A percentile compares a stretch with the other conserved stretches of the same genome.
Conservation (phyloP, 1,140 invertebrate genomes). For the Caenorhabditis briggsae region DNA sequence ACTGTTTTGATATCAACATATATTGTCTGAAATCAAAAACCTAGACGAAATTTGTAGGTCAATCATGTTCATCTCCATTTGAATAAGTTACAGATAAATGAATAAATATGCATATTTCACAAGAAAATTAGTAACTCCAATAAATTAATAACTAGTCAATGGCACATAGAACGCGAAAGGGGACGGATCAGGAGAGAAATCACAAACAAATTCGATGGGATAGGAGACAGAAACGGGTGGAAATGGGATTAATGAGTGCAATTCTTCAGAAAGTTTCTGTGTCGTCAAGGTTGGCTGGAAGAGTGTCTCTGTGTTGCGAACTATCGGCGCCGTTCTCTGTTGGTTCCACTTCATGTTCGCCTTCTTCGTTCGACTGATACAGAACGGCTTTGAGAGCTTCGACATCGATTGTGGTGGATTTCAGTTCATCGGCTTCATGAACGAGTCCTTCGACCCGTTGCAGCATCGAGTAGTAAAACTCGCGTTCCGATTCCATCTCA, state of each 20-base stretch:
- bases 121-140: neutral
- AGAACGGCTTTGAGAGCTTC: neutral
- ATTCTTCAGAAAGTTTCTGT: conserved; percentile 23
- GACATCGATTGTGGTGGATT: neutral
- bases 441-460: conserved; percentile 93
- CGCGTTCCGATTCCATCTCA: conserved; percentile 83
- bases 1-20: too few relatives aligned
- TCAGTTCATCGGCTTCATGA: conserved; percentile 8
- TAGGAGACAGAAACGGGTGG: neutral
- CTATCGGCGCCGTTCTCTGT: neutral
- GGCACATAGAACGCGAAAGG: conserved; percentile 15
- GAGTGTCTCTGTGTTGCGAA: neutral
- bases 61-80: too few relatives aligned
- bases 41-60: too few relatives aligned
- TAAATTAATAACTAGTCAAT: conserved; percentile 17
- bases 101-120: conserved; percentile 29
- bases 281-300: neutral
- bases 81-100: too few relatives aligned
- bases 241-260: neutral
- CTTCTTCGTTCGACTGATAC: neutral
- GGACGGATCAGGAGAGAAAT: neutral
- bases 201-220: neutral
- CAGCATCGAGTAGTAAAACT: conserved; percentile 98
- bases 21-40: too few relatives aligned
- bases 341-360: neutral